phyloP scores from a whole-genome alignment of 2,113 vertebrate genomes.

The Morphnarchus princeps region DNA sequence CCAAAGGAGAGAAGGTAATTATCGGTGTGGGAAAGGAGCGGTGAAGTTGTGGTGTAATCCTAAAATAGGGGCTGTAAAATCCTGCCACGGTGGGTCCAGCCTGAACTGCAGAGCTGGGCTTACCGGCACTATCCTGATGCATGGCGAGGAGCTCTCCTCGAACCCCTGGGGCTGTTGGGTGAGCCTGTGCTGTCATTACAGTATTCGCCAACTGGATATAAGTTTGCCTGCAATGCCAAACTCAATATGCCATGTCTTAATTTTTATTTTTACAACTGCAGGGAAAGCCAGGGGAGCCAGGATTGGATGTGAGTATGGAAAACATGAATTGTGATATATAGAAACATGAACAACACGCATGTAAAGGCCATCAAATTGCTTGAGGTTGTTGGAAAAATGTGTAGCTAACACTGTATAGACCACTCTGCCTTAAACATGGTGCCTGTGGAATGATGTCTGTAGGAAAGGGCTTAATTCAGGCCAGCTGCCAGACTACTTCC shows the following conservation, averaged over 20 bases:
- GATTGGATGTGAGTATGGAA: constrained; percentile 89
- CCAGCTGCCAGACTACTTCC: neutral
- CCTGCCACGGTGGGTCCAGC: neutral
- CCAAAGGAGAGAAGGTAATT: constrained; percentile 93
- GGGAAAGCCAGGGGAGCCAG: constrained; percentile 91
- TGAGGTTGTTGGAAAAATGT: neutral
- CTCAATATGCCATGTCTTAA: neutral
- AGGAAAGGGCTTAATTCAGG: neutral
- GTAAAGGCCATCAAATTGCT: neutral
- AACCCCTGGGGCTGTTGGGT: neutral
- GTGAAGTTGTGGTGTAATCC: neutral
- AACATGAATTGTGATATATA: neutral
- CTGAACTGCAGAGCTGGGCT: neutral
- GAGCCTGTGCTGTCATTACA: fast-evolving
- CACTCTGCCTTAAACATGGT: neutral
- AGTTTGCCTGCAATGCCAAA: neutral
- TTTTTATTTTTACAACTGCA: constrained; percentile 56
- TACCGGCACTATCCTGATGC: neutral
- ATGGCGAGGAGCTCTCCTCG: neutral
- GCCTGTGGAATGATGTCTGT: neutral
- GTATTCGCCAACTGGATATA: neutral
- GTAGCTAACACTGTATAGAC: neutral
- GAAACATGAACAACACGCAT: neutral
- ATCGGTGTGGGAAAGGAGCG: neutral
- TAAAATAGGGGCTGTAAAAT: neutral